Evolutionary conservation across 2,888 invertebrate genomes (phyloP).

Genomic region (Drosophila robusta): DNA sequence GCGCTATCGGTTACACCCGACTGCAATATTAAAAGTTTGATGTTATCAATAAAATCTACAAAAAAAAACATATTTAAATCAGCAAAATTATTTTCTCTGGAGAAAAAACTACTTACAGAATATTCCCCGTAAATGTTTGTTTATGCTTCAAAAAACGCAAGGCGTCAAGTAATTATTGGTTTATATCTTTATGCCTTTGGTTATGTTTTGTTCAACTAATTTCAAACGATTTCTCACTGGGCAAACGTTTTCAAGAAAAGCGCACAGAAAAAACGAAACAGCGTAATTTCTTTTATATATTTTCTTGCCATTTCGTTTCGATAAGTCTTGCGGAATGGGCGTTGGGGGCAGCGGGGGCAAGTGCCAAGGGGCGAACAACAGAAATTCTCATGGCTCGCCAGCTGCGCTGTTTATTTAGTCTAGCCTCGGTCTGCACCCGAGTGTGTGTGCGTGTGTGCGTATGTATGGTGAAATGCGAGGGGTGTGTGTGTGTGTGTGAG

Average conservation of each 20-base stretch:
- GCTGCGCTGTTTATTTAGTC: constrained; percentile 74
- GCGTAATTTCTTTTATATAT: constrained; percentile 37
- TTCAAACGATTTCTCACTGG: constrained; percentile 70
- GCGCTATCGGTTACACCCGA: too few relatives aligned
- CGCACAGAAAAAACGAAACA: constrained; percentile 36
- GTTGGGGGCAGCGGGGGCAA: not conserved
- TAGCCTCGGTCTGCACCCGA: constrained; percentile 49
- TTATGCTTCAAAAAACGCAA: constrained; percentile 36
- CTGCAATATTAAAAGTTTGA: not conserved
- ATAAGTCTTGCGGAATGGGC: constrained; percentile 34
- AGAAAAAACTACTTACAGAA: constrained; percentile 13
- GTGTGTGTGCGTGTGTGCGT: constrained; percentile 19
- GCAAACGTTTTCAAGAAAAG: constrained; percentile 52
- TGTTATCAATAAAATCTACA: not conserved
- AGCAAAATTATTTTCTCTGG: not conserved
- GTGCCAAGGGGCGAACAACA: constrained; percentile 7
- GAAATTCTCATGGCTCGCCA: constrained; percentile 50
- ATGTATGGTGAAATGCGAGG: not conserved
- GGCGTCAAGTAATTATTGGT: constrained; percentile 69
- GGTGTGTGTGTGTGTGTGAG: constrained; percentile 11
- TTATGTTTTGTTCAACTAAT: constrained; percentile 74
- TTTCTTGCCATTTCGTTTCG: constrained; percentile 27
- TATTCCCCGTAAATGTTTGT: constrained; percentile 46
- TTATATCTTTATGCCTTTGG: constrained; percentile 50
- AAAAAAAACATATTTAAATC: not conserved